These are phyloP conservation scores for Coreius guichenoti DNA, from an alignment of 2,797 vertebrate genomes.

Conservation along the genomic window DNA sequence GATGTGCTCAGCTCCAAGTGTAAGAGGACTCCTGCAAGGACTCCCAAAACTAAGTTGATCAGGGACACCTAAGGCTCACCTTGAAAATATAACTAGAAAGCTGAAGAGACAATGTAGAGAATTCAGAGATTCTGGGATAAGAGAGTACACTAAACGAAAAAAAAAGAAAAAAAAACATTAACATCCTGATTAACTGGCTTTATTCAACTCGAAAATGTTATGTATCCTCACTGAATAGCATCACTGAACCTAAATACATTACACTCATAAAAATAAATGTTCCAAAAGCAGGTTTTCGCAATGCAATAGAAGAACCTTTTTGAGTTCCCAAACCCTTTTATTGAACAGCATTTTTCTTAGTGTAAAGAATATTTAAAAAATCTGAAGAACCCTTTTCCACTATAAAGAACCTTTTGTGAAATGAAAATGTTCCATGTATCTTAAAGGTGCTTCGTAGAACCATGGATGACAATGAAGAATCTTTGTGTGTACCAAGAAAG, in stretches of 20 bases:
- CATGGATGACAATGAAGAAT: background rate
- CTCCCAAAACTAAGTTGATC: constrained; percentile 47
- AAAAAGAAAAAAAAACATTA: background rate
- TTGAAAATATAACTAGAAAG: constrained; percentile 37
- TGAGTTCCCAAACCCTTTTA: background rate
- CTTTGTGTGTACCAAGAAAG: background rate
- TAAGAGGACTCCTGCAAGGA: constrained; percentile 49
- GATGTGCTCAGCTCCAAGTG: constrained; percentile 45
- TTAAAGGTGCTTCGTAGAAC: background rate
- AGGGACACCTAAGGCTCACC: constrained; percentile 40
- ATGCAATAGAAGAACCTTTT: background rate
- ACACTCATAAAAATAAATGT: background rate
- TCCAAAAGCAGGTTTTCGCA: background rate
- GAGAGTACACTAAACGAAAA: background rate
- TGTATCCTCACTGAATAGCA: background rate
- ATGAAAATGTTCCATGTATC: background rate
- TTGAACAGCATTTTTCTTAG: background rate
- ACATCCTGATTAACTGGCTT: background rate
- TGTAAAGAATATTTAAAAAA: background rate
- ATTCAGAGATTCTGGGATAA: background rate
- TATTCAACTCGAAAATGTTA: background rate
- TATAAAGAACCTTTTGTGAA: background rate
- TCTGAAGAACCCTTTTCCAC: background rate
- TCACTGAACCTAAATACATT: background rate
- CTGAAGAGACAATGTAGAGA: background rate